These are phyloP conservation scores for Theonella swinhoei DNA, from an alignment of 37 sponge, comb jelly and placozoan genomes.

Conservation along the genomic window DNA sequence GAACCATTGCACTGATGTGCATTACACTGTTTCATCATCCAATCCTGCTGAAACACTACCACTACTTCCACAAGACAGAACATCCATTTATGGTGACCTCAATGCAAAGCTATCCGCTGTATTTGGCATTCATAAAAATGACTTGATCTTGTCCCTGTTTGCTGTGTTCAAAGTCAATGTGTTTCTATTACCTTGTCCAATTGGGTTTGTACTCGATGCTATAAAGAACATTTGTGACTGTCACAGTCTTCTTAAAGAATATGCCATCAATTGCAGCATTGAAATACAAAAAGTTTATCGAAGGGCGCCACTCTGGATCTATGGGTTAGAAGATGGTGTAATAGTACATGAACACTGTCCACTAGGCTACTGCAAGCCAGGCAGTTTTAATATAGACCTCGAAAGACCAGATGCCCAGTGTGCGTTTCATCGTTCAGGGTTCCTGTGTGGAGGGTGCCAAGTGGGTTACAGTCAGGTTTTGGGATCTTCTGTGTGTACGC, in stretches of 20 bases:
- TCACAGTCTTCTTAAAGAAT: not conserved
- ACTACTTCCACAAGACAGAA: too few relatives aligned
- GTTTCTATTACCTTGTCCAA: not conserved
- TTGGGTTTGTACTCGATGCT: conserved; percentile 1
- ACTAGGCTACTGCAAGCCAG: conserved; percentile 7
- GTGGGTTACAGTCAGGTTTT: conserved; percentile 4
- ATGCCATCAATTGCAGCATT: not conserved
- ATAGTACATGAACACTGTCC: conserved; percentile 6
- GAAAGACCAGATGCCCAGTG: conserved; percentile 15
- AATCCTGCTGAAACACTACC: not conserved
- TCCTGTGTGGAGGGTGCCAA: conserved; percentile 23
- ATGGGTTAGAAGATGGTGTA: not conserved
- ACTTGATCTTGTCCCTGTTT: not conserved
- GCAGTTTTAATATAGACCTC: not conserved
- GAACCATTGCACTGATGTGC: not conserved
- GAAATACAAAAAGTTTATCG: not conserved
- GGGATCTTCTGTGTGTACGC: conserved; percentile 16
- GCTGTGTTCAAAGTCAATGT: not conserved
- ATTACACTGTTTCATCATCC: not conserved
- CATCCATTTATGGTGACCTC: too few relatives aligned
- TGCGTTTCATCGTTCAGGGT: not conserved
- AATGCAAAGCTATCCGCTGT: too few relatives aligned
- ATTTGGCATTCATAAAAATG: not conserved
- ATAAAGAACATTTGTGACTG: not conserved
- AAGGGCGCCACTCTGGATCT: not conserved